Evolutionary conservation across 1,140 invertebrate species (phyloP).

Genomic region (Mizuhopecten yessoensis): DNA sequence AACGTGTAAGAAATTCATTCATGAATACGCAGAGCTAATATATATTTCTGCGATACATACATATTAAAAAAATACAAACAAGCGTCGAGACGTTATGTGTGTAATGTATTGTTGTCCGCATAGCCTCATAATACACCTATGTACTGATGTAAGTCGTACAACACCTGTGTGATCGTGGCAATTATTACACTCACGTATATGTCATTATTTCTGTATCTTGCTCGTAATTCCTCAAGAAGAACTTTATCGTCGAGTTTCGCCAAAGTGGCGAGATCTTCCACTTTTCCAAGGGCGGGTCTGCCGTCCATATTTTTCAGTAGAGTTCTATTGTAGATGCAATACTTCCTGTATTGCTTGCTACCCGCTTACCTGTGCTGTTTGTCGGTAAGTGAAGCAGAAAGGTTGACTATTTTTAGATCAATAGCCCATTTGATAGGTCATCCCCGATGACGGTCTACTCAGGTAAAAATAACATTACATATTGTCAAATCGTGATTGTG

Average conservation of each 20-base stretch:
- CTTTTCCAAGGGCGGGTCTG: conserved; percentile 68
- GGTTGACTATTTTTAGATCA: not conserved
- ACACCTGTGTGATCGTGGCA: too few species aligned
- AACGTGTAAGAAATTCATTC: too few species aligned
- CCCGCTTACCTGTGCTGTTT: not conserved
- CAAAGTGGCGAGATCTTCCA: conserved; percentile 80
- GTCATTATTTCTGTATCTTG: conserved; percentile 75
- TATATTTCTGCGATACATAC: too few species aligned
- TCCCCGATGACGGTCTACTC: not conserved
- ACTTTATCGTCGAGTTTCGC: conserved; percentile 80
- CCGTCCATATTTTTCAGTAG: conserved; percentile 47
- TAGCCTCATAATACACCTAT: too few species aligned
- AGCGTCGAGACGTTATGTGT: too few species aligned
- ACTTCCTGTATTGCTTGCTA: not conserved
- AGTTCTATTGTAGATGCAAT: not conserved
- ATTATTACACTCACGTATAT: conserved; percentile 83
- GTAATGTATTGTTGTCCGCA: too few species aligned
- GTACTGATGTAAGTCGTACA: too few species aligned
- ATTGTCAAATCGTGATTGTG: not conserved
- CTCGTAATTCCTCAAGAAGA: conserved; percentile 79
- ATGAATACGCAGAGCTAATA: too few species aligned
- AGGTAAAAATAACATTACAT: conserved; percentile 2
- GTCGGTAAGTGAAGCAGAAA: not conserved
- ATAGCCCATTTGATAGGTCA: conserved; percentile 1
- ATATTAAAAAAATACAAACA: too few species aligned